Evolutionary conservation across 2,113 vertebrate species (phyloP).

Genomic region (Spilogale gracilis): DNA sequence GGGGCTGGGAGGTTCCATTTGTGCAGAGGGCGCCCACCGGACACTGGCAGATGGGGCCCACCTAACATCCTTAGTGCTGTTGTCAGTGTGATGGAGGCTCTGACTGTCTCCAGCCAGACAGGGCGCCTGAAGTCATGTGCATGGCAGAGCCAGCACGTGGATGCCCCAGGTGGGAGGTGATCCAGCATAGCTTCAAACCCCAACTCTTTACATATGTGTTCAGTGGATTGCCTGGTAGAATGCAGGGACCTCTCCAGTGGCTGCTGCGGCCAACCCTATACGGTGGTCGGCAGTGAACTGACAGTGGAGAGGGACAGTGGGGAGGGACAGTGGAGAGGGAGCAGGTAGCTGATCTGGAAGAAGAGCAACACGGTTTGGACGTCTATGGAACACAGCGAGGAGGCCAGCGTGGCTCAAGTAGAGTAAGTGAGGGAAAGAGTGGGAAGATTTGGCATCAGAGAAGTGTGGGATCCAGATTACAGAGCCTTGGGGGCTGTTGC

Average conservation of each 20-base stretch:
- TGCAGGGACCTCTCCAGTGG: background rate
- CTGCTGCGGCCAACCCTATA: background rate
- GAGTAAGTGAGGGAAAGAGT: background rate
- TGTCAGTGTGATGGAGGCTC: background rate
- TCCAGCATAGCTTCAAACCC: no score
- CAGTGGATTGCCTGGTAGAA: accelerated
- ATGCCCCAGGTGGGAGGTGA: background rate
- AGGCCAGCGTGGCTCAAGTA: background rate
- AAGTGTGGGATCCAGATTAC: background rate
- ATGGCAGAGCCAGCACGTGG: accelerated
- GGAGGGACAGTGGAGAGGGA: no score
- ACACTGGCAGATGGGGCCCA: background rate
- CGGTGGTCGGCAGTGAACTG: background rate
- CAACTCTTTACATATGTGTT: background rate
- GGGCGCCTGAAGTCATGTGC: background rate
- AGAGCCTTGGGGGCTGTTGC: no score
- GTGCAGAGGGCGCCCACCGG: background rate
- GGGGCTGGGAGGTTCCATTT: background rate
- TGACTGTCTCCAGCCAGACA: no score
- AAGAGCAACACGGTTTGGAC: background rate
- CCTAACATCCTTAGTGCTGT: background rate
- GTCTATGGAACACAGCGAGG: background rate
- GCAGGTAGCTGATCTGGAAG: background rate
- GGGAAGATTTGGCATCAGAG: background rate
- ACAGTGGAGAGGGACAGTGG: no score